These are phyloP conservation scores for Pantherophis guttatus DNA, from an alignment of 2,113 vertebrate species.

Conservation along the genomic window DNA sequence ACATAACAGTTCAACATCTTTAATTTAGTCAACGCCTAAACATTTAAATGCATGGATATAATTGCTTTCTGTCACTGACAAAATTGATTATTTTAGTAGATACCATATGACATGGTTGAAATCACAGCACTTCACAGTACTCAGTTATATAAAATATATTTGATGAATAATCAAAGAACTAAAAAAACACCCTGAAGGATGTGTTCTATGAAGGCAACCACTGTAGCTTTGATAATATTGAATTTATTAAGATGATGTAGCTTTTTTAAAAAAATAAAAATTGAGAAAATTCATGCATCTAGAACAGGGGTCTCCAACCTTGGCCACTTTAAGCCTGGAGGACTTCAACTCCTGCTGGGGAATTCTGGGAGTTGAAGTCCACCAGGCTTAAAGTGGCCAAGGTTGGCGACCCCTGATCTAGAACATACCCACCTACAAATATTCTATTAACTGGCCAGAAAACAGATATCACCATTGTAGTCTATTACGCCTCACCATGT, in stretches of 20 bases:
- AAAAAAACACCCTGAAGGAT: slow-evolving; percentile 15
- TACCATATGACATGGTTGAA: slow-evolving; percentile 22
- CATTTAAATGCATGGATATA: slow-evolving; percentile 33
- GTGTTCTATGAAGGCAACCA: not conserved
- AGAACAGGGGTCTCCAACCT: not conserved
- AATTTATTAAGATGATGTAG: not conserved
- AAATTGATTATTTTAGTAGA: slow-evolving; percentile 50
- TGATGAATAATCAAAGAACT: slow-evolving; percentile 46
- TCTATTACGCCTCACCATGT: not conserved
- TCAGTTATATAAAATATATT: slow-evolving; percentile 39
- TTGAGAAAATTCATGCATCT: not conserved
- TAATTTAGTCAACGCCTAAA: slow-evolving; percentile 3
- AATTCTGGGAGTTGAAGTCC: too few species aligned
- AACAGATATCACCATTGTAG: not conserved
- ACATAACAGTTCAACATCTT: slow-evolving; percentile 16
- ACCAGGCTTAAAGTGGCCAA: too few species aligned
- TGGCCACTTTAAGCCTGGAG: too few species aligned
- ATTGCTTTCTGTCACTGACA: slow-evolving; percentile 38
- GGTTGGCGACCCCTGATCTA: not conserved
- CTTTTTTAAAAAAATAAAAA: not conserved
- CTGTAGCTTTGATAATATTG: slow-evolving; percentile 23
- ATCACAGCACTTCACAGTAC: slow-evolving; percentile 38
- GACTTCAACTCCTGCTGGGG: too few species aligned
- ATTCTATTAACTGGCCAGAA: slow-evolving; percentile 6
- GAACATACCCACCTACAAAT: not conserved